These are phyloP conservation scores for Chaetodon auriga DNA, from an alignment of 2,113 vertebrate genomes.

Conservation along the genomic window DNA sequence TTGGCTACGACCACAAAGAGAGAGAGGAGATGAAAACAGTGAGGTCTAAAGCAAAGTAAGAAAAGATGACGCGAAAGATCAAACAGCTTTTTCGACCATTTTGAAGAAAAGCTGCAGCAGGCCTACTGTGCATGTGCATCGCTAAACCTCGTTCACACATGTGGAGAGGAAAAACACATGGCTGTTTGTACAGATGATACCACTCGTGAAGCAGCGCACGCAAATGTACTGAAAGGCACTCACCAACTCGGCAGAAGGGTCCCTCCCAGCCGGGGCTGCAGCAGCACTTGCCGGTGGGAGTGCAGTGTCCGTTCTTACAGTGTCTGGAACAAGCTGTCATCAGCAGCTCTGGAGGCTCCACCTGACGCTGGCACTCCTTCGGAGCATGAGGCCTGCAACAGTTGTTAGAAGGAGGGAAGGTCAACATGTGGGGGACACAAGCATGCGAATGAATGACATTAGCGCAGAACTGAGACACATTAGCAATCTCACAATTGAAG, in stretches of 20 bases:
- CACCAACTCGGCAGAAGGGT: conserved; percentile 94
- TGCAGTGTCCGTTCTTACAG: conserved; percentile 96
- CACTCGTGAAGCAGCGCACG: neutral
- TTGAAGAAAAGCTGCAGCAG: neutral
- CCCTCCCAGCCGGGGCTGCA: conserved; percentile 97
- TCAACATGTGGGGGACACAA: conserved; percentile 36
- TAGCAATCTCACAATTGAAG: neutral
- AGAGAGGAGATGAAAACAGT: conserved; percentile 6
- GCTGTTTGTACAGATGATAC: neutral
- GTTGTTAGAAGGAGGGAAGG: conserved; percentile 48
- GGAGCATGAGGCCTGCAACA: conserved; percentile 89
- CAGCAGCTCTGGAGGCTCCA: conserved; percentile 90
- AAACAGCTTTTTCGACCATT: neutral
- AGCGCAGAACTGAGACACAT: too few species aligned
- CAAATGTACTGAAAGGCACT: conserved; percentile 54
- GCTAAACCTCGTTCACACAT: conserved; percentile 10
- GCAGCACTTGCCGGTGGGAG: conserved; percentile 94
- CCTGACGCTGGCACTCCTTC: conserved; percentile 92
- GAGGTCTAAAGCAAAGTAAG: neutral
- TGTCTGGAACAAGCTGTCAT: conserved; percentile 93
- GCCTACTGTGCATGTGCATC: neutral
- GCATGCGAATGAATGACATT: conserved; percentile 1
- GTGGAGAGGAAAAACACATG: neutral
- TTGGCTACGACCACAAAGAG: conserved; percentile 86
- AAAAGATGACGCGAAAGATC: neutral